Evolutionary conservation across 2,797 vertebrate genomes (phyloP).

Genomic region (Tapirus indicus): DNA sequence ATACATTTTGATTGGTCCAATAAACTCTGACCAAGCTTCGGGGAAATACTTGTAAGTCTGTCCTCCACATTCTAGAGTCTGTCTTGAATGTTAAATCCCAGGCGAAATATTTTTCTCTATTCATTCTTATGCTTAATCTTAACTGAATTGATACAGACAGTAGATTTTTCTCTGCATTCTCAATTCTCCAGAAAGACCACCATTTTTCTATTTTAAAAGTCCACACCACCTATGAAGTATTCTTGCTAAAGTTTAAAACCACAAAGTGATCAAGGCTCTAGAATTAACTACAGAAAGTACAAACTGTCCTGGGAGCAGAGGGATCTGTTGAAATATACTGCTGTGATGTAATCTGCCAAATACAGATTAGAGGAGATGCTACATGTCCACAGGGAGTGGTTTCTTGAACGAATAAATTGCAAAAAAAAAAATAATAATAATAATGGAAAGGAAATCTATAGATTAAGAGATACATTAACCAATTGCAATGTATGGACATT

Average conservation of each 20-base stretch:
- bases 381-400: neutral
- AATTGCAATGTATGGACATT: neutral
- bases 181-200: neutral
- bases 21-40: neutral
- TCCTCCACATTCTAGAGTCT: neutral
- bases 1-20: neutral
- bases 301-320: neutral
- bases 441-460: neutral
- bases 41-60: neutral
- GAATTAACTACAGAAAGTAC: neutral
- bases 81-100: neutral
- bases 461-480: neutral
- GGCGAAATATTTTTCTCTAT: neutral
- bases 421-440: neutral
- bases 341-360: neutral
- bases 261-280: neutral
- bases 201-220: constrained; percentile 5
- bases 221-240: neutral
- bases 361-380: neutral
- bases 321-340: neutral
- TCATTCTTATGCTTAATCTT: constrained; percentile 6
- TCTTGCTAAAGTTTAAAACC: neutral
- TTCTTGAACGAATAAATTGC: neutral
- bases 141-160: neutral
- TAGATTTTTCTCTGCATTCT: constrained; percentile 28